A percentile compares a stretch with the other conserved stretches of the same genome.
Conservation (phyloP, 2,888 invertebrate species). For the Nemotelus pantherinus region DNA sequence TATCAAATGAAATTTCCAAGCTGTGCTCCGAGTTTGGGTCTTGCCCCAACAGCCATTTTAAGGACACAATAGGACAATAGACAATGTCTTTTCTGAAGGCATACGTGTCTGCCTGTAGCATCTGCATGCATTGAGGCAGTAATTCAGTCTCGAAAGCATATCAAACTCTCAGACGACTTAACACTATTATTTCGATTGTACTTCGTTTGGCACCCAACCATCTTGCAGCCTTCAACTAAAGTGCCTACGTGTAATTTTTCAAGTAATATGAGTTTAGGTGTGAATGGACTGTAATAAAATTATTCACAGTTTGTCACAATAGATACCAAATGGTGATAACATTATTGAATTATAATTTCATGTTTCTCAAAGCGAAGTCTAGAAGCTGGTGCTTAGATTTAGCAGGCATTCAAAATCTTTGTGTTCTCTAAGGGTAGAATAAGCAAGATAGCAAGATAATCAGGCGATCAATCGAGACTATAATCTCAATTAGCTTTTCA, state of each 20-base stretch:
- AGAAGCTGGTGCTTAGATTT: too few relatives aligned
- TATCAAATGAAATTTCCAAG: conserved; percentile 1
- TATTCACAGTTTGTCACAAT: conserved; percentile 35
- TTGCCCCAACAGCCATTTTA: not conserved
- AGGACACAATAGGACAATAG: not conserved
- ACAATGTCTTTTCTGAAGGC: not conserved
- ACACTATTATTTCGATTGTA: conserved; percentile 17
- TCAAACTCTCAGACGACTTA: not conserved
- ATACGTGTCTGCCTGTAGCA: not conserved
- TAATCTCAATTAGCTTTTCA: too few relatives aligned
- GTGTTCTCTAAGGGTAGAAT: too few relatives aligned
- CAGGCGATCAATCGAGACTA: too few relatives aligned
- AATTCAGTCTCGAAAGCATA: not conserved
- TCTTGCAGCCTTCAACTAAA: not conserved
- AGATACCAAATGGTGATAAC: conserved; percentile 18
- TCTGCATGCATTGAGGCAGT: not conserved
- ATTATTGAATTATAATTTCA: conserved; percentile 28
- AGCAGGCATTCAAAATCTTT: too few relatives aligned
- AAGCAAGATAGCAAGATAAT: too few relatives aligned
- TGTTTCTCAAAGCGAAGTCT: conserved; percentile 1
- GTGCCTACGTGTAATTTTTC: not conserved
- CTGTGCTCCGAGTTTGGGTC: not conserved
- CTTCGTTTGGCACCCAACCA: not conserved
- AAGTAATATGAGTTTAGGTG: conserved; percentile 14
- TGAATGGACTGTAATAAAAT: conserved; percentile 31